phyloP scores from a whole-genome alignment of 2,113 vertebrate species.

The Otis tarda region DNA sequence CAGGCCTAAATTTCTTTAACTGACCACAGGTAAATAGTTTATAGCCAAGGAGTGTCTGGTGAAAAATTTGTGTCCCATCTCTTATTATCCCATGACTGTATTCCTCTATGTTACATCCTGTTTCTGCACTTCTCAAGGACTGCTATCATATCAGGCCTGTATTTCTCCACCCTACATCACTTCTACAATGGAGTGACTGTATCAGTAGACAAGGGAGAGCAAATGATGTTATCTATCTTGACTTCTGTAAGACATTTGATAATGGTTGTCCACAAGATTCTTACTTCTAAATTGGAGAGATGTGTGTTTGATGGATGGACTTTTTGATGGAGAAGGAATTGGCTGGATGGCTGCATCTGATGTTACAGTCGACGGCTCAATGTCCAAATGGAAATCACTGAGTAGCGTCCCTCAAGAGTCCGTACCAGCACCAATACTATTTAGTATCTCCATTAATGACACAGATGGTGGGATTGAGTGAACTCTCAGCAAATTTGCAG shows the following conservation, averaged over 20 bases:
- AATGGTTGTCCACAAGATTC: accelerated
- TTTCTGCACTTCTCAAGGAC: neutral
- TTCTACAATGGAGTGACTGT: neutral
- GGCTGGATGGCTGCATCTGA: neutral
- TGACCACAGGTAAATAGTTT: neutral
- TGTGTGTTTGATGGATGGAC: accelerated
- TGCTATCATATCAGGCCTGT: neutral
- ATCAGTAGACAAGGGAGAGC: neutral
- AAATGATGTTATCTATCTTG: neutral
- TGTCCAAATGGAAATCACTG: neutral
- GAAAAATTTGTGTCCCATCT: neutral
- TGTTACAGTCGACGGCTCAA: neutral
- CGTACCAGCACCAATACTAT: accelerated
- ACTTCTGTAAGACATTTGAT: neutral
- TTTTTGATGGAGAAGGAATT: neutral
- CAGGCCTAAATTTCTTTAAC: neutral
- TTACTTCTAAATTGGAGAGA: neutral
- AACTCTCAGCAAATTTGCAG: accelerated
- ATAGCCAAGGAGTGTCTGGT: neutral
- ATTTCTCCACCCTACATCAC: neutral
- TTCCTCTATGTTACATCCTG: neutral
- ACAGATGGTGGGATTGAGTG: neutral
- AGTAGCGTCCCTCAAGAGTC: neutral
- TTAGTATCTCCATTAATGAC: neutral
- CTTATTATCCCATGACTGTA: neutral